phyloP scores from a whole-genome alignment of 2,113 vertebrate species.

The Dicerorhinus sumatrensis region DNA sequence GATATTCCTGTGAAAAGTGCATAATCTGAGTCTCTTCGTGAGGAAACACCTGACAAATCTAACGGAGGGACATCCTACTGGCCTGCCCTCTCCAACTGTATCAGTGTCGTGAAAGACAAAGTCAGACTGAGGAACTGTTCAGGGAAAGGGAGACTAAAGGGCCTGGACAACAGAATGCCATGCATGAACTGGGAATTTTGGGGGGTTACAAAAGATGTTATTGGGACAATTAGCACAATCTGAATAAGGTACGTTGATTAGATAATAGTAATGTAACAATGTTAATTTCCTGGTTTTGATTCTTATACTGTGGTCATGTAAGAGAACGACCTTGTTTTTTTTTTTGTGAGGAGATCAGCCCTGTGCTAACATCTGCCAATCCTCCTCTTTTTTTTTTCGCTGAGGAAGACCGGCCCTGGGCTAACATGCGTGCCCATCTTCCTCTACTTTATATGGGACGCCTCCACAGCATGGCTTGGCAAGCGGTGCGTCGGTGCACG shows the following conservation, averaged over 20 bases:
- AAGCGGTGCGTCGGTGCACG: no score
- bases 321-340: slow-evolving; percentile 31
- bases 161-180: background rate
- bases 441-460: no score
- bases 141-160: background rate
- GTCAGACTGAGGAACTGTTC: background rate
- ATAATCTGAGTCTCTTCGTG: background rate
- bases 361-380: no score
- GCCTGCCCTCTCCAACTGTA: background rate
- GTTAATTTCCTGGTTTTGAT: slow-evolving; percentile 31
- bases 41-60: background rate
- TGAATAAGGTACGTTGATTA: background rate
- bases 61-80: background rate
- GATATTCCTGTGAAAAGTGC: background rate
- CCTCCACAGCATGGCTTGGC: no score
- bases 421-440: no score
- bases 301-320: background rate
- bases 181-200: background rate
- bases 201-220: background rate
- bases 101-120: background rate
- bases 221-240: background rate
- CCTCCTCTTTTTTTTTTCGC: no score
- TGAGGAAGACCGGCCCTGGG: no score
- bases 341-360: no score
- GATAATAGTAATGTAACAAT: background rate